Evolutionary conservation across 1,140 invertebrate species (phyloP).

Genomic region (Metopolophium dirhodum): DNA sequence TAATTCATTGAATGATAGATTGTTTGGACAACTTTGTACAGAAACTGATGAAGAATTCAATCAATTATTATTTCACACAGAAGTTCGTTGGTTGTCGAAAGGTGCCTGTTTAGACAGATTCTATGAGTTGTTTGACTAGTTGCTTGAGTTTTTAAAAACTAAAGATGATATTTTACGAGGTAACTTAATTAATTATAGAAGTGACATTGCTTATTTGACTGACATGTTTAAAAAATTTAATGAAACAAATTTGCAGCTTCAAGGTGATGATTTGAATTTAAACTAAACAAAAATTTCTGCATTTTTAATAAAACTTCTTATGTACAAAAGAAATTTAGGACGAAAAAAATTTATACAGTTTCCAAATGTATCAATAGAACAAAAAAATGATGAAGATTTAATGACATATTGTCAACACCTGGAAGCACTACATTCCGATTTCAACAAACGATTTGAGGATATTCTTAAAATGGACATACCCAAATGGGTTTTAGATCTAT

Average conservation of each 20-base stretch:
- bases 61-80: background rate
- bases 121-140: slow-evolving; percentile 62
- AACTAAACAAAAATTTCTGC: slow-evolving; percentile 53
- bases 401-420: slow-evolving; percentile 39
- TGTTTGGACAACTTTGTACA: slow-evolving; percentile 36
- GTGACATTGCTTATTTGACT: slow-evolving; percentile 62
- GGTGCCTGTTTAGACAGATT: slow-evolving; percentile 57
- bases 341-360: slow-evolving; percentile 40
- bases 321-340: slow-evolving; percentile 50
- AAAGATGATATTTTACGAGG: slow-evolving; percentile 59
- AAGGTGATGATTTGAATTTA: slow-evolving; percentile 52
- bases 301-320: slow-evolving; percentile 33
- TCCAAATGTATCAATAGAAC: slow-evolving; percentile 31
- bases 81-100: slow-evolving; percentile 50
- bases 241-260: slow-evolving; percentile 57
- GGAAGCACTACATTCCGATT: slow-evolving; percentile 49
- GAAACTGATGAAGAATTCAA: background rate
- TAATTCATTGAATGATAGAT: slow-evolving; percentile 49
- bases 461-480: slow-evolving; percentile 46
- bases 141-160: slow-evolving; percentile 62
- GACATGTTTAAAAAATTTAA: slow-evolving; percentile 59
- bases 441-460: slow-evolving; percentile 45
- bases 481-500: slow-evolving; percentile 1
- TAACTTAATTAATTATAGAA: slow-evolving; percentile 61
- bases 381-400: slow-evolving; percentile 41